Evolutionary conservation across 2,797 vertebrate genomes (phyloP).

Genomic region (Paramormyrops hopkinsi): DNA sequence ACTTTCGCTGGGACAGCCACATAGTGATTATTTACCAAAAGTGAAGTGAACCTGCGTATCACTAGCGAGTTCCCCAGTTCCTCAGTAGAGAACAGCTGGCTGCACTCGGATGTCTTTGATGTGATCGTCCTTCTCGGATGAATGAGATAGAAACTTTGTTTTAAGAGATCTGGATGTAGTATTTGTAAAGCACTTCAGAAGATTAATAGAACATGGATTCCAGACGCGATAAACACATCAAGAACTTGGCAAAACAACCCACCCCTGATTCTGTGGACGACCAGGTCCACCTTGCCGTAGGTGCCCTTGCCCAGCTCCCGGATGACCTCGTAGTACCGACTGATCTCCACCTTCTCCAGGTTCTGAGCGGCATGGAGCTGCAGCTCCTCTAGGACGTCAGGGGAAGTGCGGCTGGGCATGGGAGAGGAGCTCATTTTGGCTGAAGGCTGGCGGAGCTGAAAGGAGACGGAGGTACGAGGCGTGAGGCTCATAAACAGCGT

Average conservation of each 20-base stretch:
- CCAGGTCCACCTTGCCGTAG: constrained; percentile 77
- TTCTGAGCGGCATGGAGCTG: constrained; percentile 73
- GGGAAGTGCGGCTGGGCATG: constrained; percentile 51
- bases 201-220: neutral
- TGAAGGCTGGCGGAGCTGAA: constrained; percentile 20
- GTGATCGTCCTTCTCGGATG: neutral
- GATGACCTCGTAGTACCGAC: constrained; percentile 74
- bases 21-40: neutral
- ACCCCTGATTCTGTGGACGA: constrained; percentile 75
- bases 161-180: neutral
- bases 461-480: neutral
- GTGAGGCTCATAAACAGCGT: neutral
- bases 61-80: no score
- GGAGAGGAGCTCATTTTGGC: constrained; percentile 62
- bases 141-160: neutral
- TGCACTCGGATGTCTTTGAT: neutral
- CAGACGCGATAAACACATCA: neutral
- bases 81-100: neutral
- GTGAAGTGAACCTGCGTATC: neutral
- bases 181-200: neutral
- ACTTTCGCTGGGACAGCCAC: neutral
- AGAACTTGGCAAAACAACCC: constrained; percentile 22
- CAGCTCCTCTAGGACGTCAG: constrained; percentile 73
- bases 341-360: constrained; percentile 69
- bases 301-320: constrained; percentile 75